Conservation (phyloP, 2,113 vertebrate species). For the Pseudorectes ferrugineus region DNA sequence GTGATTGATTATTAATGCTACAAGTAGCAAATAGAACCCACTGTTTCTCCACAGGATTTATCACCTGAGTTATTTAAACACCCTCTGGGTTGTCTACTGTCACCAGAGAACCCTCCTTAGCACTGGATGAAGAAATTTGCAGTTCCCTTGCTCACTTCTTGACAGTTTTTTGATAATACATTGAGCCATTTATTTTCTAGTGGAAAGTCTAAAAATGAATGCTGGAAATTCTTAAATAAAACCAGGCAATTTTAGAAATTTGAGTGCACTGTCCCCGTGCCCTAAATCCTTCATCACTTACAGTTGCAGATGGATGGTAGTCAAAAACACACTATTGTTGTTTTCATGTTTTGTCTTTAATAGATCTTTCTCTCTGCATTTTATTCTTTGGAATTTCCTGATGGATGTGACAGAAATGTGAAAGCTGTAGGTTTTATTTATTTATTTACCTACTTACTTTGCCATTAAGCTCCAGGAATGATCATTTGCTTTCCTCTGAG, state of each 20-base stretch:
- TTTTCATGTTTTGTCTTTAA: not conserved
- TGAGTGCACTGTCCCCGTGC: not conserved
- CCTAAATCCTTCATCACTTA: not conserved
- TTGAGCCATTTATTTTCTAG: not conserved
- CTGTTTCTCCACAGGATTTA: not conserved
- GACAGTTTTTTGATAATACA: not conserved
- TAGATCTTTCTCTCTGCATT: not conserved
- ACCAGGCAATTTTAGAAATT: not conserved
- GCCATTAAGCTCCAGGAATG: not conserved
- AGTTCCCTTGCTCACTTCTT: not conserved
- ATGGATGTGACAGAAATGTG: not conserved
- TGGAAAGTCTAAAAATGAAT: not conserved
- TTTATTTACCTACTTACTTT: not conserved
- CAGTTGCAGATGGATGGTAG: not conserved
- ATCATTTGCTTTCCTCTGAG: not conserved
- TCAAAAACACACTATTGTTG: not conserved
- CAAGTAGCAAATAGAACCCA: not conserved
- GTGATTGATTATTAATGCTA: not conserved
- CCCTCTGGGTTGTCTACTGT: not conserved
- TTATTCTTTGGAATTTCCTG: not conserved
- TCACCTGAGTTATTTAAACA: not conserved
- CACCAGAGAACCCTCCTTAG: not conserved
- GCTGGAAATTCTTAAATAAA: not conserved
- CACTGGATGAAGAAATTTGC: not conserved
- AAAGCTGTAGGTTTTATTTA: not conserved